A percentile compares a stretch with the other conserved stretches of the same genome.
Conservation (phyloP, 2,797 vertebrate species). For the Chromobotia macracanthus region DNA sequence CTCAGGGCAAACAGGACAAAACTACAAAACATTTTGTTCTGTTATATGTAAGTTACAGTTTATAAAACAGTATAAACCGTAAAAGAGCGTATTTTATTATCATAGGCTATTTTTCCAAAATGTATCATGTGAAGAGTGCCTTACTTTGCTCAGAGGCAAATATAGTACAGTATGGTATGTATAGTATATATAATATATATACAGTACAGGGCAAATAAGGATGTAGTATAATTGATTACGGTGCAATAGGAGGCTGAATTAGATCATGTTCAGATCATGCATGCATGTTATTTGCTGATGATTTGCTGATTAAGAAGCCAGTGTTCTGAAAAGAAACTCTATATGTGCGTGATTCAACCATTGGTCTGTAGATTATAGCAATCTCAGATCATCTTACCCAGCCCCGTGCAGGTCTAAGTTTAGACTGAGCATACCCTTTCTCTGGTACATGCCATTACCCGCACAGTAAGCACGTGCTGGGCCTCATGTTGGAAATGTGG, state of each 20-base stretch:
- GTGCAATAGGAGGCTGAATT: too few relatives aligned
- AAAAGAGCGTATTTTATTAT: too few relatives aligned
- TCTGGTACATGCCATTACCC: not conserved
- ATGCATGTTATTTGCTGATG: too few relatives aligned
- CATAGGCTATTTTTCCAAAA: too few relatives aligned
- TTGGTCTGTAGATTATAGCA: conserved; percentile 6
- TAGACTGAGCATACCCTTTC: conserved; percentile 36
- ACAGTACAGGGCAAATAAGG: not conserved
- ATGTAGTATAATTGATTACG: not conserved
- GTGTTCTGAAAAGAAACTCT: too few relatives aligned
- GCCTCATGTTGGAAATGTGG: conserved; percentile 18
- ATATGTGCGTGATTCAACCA: not conserved
- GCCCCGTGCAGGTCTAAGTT: conserved; percentile 44
- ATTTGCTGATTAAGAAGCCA: too few relatives aligned
- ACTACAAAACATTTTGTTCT: too few relatives aligned
- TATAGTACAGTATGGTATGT: not conserved
- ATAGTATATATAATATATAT: not conserved
- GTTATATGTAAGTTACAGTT: too few relatives aligned
- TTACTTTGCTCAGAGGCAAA: not conserved
- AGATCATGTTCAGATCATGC: too few relatives aligned
- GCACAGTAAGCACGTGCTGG: conserved; percentile 22
- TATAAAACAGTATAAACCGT: too few relatives aligned
- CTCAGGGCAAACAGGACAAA: too few relatives aligned
- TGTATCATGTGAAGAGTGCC: too few relatives aligned
- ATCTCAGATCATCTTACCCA: not conserved